These are phyloP conservation scores for Montipora efflorescens DNA, from an alignment of 64 coral and sea anemone genomes.

Conservation along the genomic window DNA sequence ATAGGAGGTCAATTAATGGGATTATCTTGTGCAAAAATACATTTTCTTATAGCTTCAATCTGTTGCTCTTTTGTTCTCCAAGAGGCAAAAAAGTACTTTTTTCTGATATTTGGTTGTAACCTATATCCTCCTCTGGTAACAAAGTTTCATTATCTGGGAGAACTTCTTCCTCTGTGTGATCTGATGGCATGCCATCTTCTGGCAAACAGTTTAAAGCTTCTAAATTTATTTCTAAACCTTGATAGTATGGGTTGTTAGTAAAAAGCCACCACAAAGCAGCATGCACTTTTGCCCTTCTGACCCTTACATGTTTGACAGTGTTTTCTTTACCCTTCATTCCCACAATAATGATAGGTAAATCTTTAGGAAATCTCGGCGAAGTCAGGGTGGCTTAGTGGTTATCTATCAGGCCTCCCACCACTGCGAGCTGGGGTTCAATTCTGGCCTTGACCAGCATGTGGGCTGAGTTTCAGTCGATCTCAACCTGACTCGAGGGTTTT, in stretches of 20 bases:
- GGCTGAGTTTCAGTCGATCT: too few relatives aligned
- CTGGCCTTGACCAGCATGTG: too few relatives aligned
- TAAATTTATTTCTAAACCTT: slow-evolving; percentile 15
- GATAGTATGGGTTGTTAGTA: slow-evolving; percentile 32
- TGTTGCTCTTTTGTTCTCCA: slow-evolving; percentile 64
- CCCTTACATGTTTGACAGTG: slow-evolving; percentile 48
- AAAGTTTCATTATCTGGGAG: slow-evolving; percentile 15
- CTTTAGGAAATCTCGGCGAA: slow-evolving; percentile 22
- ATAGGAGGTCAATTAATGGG: slow-evolving; percentile 15
- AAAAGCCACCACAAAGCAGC: slow-evolving; percentile 26
- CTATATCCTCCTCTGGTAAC: slow-evolving; percentile 25
- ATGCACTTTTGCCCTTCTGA: slow-evolving; percentile 32
- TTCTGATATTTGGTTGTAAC: slow-evolving; percentile 43
- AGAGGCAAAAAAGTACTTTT: slow-evolving; percentile 57
- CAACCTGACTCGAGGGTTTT: too few relatives aligned
- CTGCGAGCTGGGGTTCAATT: too few relatives aligned
- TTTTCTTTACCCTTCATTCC: slow-evolving; percentile 35
- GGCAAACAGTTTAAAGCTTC: background rate
- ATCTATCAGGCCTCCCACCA: too few relatives aligned
- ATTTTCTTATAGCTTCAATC: slow-evolving; percentile 36
- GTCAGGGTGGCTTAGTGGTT: too few relatives aligned
- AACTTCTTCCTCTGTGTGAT: slow-evolving; percentile 22
- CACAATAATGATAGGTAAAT: slow-evolving; percentile 32
- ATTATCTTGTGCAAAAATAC: background rate
- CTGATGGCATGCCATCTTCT: slow-evolving; percentile 29